These are phyloP conservation scores for Balaeniceps rex DNA, from an alignment of 2,113 vertebrate genomes.

Conservation along the genomic window DNA sequence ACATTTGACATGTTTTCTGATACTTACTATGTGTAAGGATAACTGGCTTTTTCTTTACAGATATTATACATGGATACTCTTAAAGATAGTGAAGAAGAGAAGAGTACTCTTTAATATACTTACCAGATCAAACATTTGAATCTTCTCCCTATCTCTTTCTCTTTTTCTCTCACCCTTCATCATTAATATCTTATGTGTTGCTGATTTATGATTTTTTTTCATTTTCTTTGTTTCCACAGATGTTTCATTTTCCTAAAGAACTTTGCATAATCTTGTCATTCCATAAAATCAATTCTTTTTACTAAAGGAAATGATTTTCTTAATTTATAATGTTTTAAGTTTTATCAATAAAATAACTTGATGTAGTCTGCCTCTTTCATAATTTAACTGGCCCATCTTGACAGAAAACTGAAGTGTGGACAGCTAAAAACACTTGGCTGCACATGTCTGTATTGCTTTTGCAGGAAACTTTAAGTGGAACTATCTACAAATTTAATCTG, in stretches of 20 bases:
- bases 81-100: background rate
- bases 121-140: background rate
- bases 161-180: background rate
- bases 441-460: background rate
- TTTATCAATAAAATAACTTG: background rate
- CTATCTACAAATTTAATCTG: background rate
- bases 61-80: background rate
- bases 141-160: background rate
- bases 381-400: background rate
- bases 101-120: background rate
- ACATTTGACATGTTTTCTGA: background rate
- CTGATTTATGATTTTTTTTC: background rate
- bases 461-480: background rate
- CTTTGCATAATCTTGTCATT: background rate
- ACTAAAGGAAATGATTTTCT: background rate
- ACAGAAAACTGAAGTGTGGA: background rate
- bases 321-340: background rate
- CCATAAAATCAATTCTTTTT: background rate
- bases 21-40: accelerated
- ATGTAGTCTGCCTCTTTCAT: background rate
- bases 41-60: background rate
- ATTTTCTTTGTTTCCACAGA: background rate
- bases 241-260: background rate
- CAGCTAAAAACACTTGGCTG: background rate
- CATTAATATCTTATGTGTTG: background rate